phyloP scores from a whole-genome alignment of 2,797 vertebrate species.

The Tapera naevia region DNA sequence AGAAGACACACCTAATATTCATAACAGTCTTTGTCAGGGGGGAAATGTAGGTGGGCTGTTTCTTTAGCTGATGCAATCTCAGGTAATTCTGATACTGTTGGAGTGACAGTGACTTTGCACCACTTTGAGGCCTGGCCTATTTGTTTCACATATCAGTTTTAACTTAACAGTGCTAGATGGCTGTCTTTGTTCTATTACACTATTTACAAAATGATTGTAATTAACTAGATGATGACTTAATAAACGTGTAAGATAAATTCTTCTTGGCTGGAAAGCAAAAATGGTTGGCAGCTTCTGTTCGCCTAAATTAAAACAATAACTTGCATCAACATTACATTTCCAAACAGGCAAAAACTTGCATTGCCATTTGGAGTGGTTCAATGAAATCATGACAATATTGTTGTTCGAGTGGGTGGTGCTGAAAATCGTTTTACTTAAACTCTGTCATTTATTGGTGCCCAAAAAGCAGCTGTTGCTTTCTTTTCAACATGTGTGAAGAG shows the following conservation, averaged over 20 bases:
- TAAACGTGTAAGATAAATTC: conserved; percentile 64
- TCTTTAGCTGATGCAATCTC: background rate
- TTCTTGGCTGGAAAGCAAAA: conserved; percentile 41
- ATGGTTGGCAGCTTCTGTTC: conserved; percentile 54
- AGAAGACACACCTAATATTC: background rate
- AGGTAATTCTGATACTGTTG: fast-evolving
- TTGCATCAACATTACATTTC: conserved; percentile 59
- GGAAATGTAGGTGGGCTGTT: background rate
- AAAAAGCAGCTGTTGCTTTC: conserved; percentile 24
- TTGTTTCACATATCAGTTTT: background rate
- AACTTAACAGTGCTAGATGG: background rate
- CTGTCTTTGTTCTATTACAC: background rate
- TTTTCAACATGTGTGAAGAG: background rate
- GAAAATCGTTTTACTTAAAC: conserved; percentile 24
- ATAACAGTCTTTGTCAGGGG: background rate
- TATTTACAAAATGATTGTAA: conserved; percentile 19
- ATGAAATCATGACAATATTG: conserved; percentile 33
- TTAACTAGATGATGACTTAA: conserved; percentile 42
- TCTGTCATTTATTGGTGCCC: conserved; percentile 18
- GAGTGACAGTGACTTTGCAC: background rate
- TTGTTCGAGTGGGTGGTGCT: conserved; percentile 49
- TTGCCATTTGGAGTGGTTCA: conserved; percentile 21
- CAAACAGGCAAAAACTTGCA: conserved; percentile 58
- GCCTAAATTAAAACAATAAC: conserved; percentile 71
- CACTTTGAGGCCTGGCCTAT: background rate